Conservation (phyloP, 2,113 vertebrate genomes). For the Dasyornis broadbenti region DNA sequence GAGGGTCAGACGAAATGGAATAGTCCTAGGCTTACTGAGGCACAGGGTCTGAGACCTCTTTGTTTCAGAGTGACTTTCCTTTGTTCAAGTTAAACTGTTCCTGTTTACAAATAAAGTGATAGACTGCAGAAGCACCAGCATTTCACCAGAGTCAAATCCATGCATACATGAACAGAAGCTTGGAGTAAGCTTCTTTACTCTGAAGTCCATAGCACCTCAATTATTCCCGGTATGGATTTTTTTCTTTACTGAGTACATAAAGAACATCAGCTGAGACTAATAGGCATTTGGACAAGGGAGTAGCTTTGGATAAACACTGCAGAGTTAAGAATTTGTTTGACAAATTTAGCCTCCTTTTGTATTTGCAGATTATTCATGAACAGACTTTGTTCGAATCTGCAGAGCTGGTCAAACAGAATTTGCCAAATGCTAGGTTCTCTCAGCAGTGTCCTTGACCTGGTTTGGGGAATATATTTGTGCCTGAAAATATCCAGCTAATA, state of each 20-base stretch:
- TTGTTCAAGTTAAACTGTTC: not conserved
- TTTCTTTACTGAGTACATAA: not conserved
- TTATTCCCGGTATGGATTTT: not conserved
- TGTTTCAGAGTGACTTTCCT: not conserved
- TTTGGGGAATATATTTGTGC: not conserved
- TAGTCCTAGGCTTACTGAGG: not conserved
- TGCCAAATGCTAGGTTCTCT: not conserved
- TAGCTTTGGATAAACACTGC: not conserved
- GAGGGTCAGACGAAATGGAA: not conserved
- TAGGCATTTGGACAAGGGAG: not conserved
- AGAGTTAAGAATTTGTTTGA: slow-evolving; percentile 9
- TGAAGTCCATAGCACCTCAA: not conserved
- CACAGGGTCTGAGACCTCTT: not conserved
- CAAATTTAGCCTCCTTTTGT: not conserved
- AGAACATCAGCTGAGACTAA: not conserved
- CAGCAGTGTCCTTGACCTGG: not conserved
- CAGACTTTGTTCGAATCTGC: not conserved
- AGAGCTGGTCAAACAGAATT: slow-evolving; percentile 16
- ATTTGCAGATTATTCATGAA: slow-evolving; percentile 24
- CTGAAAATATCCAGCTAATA: not conserved
- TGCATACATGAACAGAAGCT: not conserved
- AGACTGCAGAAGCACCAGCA: not conserved
- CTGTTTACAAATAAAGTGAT: not conserved
- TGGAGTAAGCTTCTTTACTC: not conserved
- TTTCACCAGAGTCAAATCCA: not conserved